Conservation (phyloP, 1,140 invertebrate species). For the Solen grandis region DNA sequence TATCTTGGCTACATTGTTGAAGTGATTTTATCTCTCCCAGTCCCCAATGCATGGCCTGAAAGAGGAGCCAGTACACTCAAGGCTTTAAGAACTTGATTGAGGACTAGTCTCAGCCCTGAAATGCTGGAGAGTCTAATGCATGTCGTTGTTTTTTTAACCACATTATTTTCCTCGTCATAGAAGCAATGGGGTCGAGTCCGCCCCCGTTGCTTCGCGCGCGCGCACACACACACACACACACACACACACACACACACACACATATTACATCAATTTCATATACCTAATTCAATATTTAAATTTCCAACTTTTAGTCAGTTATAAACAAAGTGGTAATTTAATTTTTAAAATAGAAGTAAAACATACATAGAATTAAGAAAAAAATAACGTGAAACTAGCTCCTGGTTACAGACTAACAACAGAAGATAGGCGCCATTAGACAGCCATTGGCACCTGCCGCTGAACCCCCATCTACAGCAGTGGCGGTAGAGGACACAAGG, state of each 20-base stretch:
- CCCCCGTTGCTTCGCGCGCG: too few species aligned
- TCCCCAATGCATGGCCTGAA: constrained; percentile 20
- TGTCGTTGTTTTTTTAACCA: background rate
- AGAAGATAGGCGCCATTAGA: background rate
- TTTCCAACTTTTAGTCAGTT: background rate
- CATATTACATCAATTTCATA: too few species aligned
- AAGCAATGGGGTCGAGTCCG: too few species aligned
- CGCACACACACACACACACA: too few species aligned
- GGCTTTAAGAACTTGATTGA: background rate
- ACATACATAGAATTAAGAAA: background rate
- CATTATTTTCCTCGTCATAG: too few species aligned
- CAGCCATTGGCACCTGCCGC: background rate
- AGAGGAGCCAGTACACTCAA: constrained; percentile 14
- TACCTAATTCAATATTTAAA: background rate
- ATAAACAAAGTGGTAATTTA: too few species aligned
- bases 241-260: too few species aligned
- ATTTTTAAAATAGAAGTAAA: background rate
- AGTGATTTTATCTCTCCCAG: constrained; percentile 6
- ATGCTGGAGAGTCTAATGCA: constrained; percentile 40
- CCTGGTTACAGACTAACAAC: background rate
- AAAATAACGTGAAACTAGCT: background rate
- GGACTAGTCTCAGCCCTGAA: constrained; percentile 3
- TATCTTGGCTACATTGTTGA: background rate
- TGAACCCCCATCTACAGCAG: background rate
- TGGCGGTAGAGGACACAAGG: background rate